Percentiles rank a stretch among this genome's conserved stretches.
Conservation (phyloP, 2,113 vertebrate species). For the Hypomesus transpacificus region DNA sequence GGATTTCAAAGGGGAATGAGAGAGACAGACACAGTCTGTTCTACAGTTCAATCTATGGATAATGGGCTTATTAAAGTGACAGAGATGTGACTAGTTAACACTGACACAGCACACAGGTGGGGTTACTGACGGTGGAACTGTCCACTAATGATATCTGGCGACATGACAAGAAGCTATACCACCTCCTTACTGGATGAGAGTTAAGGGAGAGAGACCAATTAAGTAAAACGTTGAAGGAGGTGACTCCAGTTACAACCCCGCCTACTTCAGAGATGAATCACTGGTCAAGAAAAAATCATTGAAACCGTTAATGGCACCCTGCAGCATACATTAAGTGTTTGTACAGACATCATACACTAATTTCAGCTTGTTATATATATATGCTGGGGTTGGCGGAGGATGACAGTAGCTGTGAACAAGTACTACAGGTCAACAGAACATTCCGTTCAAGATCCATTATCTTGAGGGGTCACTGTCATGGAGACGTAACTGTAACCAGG, state of each 20-base stretch:
- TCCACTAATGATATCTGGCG: neutral
- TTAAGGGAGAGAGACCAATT: neutral
- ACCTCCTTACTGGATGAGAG: too few species aligned
- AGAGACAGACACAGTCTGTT: too few species aligned
- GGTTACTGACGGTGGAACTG: neutral
- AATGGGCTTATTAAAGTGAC: neutral
- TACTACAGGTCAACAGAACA: slow-evolving; percentile 25
- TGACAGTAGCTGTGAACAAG: slow-evolving; percentile 20
- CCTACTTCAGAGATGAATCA: neutral
- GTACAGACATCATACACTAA: too few species aligned
- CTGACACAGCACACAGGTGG: neutral
- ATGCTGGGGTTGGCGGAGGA: neutral
- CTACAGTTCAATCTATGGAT: too few species aligned
- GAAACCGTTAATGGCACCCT: too few species aligned
- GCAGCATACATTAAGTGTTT: too few species aligned
- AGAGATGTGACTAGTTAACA: neutral
- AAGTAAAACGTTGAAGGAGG: neutral
- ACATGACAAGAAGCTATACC: neutral
- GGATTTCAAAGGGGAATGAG: too few species aligned
- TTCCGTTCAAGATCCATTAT: slow-evolving; percentile 40
- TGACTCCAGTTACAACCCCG: neutral
- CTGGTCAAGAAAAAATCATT: neutral
- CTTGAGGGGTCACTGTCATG: slow-evolving; percentile 40
- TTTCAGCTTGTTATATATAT: too few species aligned
- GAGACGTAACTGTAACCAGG: slow-evolving; percentile 55